Conservation (phyloP, 2,888 invertebrate genomes). For the Digitonthophagus gazella region DNA sequence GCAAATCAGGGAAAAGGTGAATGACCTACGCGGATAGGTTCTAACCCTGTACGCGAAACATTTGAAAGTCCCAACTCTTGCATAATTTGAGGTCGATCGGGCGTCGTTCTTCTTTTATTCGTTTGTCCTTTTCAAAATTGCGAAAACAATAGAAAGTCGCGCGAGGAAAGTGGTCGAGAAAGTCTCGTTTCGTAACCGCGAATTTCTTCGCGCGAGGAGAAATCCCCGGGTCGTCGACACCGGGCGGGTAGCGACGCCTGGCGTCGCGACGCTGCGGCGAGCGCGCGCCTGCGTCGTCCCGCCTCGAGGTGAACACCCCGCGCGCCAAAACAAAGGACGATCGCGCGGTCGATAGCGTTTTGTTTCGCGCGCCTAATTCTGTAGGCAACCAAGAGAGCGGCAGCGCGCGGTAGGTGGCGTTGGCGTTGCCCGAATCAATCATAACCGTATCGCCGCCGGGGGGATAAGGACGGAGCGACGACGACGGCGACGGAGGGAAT, state of each 20-base stretch:
- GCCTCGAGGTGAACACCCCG: slow-evolving; percentile 37
- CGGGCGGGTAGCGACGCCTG: slow-evolving; percentile 38
- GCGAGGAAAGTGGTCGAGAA: slow-evolving; percentile 14
- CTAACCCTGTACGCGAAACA: slow-evolving; percentile 37
- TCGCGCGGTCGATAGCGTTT: slow-evolving; percentile 9
- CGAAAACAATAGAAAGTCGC: slow-evolving; percentile 13
- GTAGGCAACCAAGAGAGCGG: slow-evolving; percentile 28
- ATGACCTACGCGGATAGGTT: slow-evolving; percentile 45
- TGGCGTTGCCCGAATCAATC: slow-evolving; percentile 8
- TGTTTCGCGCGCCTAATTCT: slow-evolving; percentile 20
- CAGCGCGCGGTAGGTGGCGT: slow-evolving; percentile 31
- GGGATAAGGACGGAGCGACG: neutral
- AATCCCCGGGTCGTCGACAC: neutral
- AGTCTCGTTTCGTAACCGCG: slow-evolving; percentile 9
- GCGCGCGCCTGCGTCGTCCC: slow-evolving; percentile 33
- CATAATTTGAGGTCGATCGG: slow-evolving; percentile 48
- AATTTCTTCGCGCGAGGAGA: slow-evolving; percentile 9
- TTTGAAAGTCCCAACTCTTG: slow-evolving; percentile 45
- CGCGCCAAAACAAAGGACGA: slow-evolving; percentile 31
- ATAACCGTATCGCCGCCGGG: slow-evolving; percentile 8
- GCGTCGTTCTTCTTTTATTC: neutral
- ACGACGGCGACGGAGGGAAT: slow-evolving; percentile 7
- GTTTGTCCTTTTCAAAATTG: slow-evolving; percentile 2
- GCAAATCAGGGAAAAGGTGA: slow-evolving; percentile 40
- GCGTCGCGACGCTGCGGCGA: slow-evolving; percentile 35